Evolutionary conservation across 1,140 invertebrate species (phyloP).

Genomic region (Argopecten irradians): DNA sequence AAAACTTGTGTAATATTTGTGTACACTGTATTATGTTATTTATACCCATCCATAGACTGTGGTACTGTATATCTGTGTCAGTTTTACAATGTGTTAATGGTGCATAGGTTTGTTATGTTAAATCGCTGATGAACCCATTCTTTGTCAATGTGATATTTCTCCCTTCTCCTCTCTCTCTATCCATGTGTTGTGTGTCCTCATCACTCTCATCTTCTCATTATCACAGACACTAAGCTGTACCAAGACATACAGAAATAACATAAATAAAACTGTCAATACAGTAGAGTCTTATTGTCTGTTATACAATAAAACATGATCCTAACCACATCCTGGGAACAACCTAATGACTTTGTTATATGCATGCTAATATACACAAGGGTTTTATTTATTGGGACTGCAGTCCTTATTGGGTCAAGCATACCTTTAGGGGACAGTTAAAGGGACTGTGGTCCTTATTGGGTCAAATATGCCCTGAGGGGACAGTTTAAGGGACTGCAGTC

Average conservation of each 20-base stretch:
- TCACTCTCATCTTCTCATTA: neutral
- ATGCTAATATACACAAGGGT: too few relatives aligned
- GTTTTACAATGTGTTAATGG: slow-evolving; percentile 1
- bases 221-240: neutral
- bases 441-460: too few relatives aligned
- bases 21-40: neutral
- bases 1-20: neutral
- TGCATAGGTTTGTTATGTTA: neutral
- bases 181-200: neutral
- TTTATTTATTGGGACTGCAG: too few relatives aligned
- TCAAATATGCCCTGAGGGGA: too few relatives aligned
- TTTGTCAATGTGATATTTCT: slow-evolving; percentile 11
- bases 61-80: slow-evolving; percentile 7
- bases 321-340: too few relatives aligned
- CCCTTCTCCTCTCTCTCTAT: neutral
- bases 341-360: too few relatives aligned
- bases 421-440: too few relatives aligned
- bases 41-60: neutral
- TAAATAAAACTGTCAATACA: slow-evolving; percentile 15
- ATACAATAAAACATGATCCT: too few relatives aligned
- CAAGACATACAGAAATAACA: slow-evolving; percentile 11
- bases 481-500: too few relatives aligned
- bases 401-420: too few relatives aligned
- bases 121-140: neutral
- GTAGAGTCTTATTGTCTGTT: neutral